Conservation (phyloP, 2,797 vertebrate species). For the Gallinago nigripennis region DNA sequence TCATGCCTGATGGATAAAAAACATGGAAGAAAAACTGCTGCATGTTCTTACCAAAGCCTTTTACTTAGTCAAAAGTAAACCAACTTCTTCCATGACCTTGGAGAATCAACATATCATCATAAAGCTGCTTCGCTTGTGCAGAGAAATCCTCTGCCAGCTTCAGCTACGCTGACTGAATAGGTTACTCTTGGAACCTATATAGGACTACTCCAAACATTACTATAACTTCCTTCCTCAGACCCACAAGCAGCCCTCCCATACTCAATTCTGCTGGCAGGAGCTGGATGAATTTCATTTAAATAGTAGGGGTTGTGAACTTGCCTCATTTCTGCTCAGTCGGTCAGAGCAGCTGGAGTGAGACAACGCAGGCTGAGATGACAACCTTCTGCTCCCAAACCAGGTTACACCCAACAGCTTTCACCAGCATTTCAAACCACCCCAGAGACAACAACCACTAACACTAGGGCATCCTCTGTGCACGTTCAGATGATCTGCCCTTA, state of each 20-base stretch:
- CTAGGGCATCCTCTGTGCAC: background rate
- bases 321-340: background rate
- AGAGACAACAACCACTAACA: accelerated
- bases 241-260: background rate
- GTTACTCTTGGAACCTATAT: background rate
- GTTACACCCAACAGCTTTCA: background rate
- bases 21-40: background rate
- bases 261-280: background rate
- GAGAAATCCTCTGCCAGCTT: slow-evolving; percentile 18
- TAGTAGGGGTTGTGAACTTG: background rate
- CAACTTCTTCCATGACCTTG: background rate
- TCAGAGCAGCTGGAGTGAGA: background rate
- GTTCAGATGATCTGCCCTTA: background rate
- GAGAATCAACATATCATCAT: slow-evolving; percentile 23
- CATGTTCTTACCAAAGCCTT: background rate
- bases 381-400: background rate
- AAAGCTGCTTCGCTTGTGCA: background rate
- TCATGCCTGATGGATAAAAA: background rate
- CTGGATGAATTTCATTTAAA: background rate
- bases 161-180: background rate
- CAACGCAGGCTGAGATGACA: background rate
- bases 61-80: background rate
- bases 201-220: background rate
- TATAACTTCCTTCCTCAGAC: slow-evolving; percentile 24
- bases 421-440: background rate